Base-by-base conservation (phyloP, 2,113 vertebrate genomes). In the Todiramphus saurophagus region DNA sequence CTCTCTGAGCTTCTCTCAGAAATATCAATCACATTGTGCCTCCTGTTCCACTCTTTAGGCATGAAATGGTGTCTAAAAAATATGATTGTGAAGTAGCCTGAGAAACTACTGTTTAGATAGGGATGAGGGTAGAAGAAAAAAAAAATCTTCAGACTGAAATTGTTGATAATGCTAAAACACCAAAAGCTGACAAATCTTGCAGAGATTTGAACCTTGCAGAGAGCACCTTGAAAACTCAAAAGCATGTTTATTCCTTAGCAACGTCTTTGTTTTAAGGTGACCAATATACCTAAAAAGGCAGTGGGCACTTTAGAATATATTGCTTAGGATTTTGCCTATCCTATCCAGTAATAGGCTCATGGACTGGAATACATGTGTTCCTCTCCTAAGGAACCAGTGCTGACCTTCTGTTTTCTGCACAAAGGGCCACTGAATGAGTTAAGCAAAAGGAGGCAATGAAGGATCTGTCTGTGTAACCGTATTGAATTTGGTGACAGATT, bases 371-470 rank as follows among this genome's bases (percentile, higher is more conserved):
- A 63, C 0, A 1, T 8, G n/a, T 5, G 30, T 23, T 69, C 62
- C 25, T 73, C 74, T 73, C 58, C 4, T 7, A 70, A 73, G 0
- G 2, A 58, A 64, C 69, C 0, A 0, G 23, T 37, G 35, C 62
- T 67, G 75, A 37, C 35, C 21, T 56, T 20, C 53, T 62, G 46
- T 78, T 53, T 74, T 48, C 41, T 55, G 48, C 4, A 1, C 53
- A 85, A 44, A 51, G 21, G 16, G 9, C 59, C 58, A 79, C 2
- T 4, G 4, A 78, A 67, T 16, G 30, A 87, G 10, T 3, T 3
- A 68, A 87, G 44, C 16, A 85, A 72, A 56, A 75, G 25, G 50
- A 84, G 56, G 35, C 30, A 55, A 39, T 39, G 67, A 60, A 68
- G 14, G 31, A 68, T 56, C 20, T 58, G 18, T n/a, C 35, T 76